phyloP scores from a whole-genome alignment of 2,797 vertebrate species.

The Leptatherina wallacei region DNA sequence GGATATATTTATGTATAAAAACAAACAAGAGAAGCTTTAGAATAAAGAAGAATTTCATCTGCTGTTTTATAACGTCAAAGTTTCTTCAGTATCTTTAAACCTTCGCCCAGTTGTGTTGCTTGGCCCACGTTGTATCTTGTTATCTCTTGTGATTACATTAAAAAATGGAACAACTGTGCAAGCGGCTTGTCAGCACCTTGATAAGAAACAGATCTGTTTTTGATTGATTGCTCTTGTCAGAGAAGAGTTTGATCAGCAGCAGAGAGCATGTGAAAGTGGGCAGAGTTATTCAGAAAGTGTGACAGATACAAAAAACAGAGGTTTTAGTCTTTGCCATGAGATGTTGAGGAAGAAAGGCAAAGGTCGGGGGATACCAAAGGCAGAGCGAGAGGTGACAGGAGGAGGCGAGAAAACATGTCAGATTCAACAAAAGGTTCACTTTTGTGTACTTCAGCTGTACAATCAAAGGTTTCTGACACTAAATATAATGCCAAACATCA shows the following conservation, averaged over 20 bases:
- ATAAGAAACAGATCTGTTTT: constrained; percentile 34
- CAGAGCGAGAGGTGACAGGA: not conserved
- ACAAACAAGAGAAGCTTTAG: too few species aligned
- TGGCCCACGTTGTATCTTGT: constrained; percentile 7
- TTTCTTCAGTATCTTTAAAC: constrained; percentile 25
- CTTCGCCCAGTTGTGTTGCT: not conserved
- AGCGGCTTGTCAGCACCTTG: constrained; percentile 16
- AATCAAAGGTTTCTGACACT: constrained; percentile 1
- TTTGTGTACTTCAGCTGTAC: not conserved
- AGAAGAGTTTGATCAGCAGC: constrained; percentile 15
- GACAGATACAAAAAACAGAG: constrained; percentile 41
- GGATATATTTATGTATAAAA: too few species aligned
- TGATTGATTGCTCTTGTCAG: constrained; percentile 4
- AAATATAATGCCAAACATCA: constrained; percentile 1
- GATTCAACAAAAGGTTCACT: constrained; percentile 14
- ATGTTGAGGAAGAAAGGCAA: constrained; percentile 11
- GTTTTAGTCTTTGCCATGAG: not conserved
- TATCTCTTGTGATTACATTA: constrained; percentile 48
- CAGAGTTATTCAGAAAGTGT: constrained; percentile 28
- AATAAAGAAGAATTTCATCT: not conserved
- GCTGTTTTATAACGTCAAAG: not conserved
- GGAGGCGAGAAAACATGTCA: constrained; percentile 18
- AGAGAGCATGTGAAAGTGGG: not conserved
- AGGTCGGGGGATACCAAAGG: not conserved
- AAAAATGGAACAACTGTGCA: constrained; percentile 27